A percentile compares a stretch with the other conserved stretches of the same genome.
Conservation (phyloP, 2,797 vertebrate genomes). For the Pterois miles region DNA sequence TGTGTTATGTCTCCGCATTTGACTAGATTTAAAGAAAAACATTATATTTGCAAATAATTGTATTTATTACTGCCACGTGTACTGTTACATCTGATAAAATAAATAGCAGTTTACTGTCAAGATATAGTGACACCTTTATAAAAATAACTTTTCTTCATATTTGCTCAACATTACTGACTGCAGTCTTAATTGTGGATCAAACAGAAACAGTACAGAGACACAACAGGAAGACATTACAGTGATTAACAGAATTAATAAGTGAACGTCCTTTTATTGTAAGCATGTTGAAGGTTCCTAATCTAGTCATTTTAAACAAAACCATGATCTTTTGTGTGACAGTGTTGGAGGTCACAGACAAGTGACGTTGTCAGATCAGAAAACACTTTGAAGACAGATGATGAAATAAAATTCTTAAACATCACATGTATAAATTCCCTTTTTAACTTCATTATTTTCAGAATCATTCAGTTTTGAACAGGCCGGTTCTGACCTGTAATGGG, state of each 20-base stretch:
- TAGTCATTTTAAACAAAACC: neutral
- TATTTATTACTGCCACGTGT: neutral
- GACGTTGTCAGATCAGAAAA: neutral
- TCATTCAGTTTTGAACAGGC: neutral
- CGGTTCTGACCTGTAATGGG: conserved; percentile 62
- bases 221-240: no score
- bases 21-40: neutral
- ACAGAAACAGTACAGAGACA: no score
- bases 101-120: neutral
- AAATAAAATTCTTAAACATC: neutral
- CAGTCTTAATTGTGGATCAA: no score
- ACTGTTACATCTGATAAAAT: neutral
- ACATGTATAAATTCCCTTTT: neutral
- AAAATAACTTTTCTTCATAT: no score
- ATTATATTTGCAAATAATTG: neutral
- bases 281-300: no score
- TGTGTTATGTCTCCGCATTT: neutral
- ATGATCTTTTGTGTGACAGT: neutral
- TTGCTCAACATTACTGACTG: no score
- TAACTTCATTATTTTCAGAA: neutral
- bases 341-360: neutral
- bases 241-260: no score
- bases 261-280: no score
- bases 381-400: neutral
- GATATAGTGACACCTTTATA: no score